Base-by-base conservation (phyloP, 1,140 invertebrate species). In the Heliconius melpomene region DNA sequence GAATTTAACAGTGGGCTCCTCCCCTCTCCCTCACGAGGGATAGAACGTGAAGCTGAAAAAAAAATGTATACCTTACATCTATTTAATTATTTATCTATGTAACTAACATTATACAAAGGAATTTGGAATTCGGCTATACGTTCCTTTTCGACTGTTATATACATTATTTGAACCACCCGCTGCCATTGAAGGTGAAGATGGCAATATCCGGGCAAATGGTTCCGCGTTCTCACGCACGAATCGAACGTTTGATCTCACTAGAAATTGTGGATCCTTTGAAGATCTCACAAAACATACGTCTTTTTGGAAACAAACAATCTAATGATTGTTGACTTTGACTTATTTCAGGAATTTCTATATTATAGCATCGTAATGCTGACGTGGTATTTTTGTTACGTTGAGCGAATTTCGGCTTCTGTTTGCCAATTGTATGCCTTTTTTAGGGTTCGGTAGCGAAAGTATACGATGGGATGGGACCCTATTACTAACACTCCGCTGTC, bases 201-300 rank as follows among this genome's bases (percentile, higher is more conserved):
- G 83, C 85, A 88, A 90, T 90, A 90, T 90, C 87, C 87, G 87
- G 85, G 20, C 80, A 82, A 87, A 84, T 83, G 81, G 71, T 81
- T 76, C 79, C 74, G 75, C 84, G 85, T 75, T 77, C 52, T 11
- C 32, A 83, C 74, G 85, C 84, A 46, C 74, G 75, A 60, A 38
- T 70, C 74, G 46, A 78, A 81, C 73, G 79, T 79, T 88, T 82
- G 84, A 87, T 87, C 84, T 80, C 71, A 72, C 72, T 77, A 82
- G 52, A 76, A 76, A 50, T 76, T 40, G 70, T 13, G 26, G 20
- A 38, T 23, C 60, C 60, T 70, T 70, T 38, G 57, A 50, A 38
- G 54, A 29, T 16, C 16, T 60, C 74, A 46, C 54, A 66, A 70
- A 9, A 76, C 36, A 29, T 36, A 71, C 46, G 75, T 76, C 32